These are phyloP conservation scores for Hydrolagus affinis DNA, from an alignment of 2,113 vertebrate species.

Conservation along the genomic window DNA sequence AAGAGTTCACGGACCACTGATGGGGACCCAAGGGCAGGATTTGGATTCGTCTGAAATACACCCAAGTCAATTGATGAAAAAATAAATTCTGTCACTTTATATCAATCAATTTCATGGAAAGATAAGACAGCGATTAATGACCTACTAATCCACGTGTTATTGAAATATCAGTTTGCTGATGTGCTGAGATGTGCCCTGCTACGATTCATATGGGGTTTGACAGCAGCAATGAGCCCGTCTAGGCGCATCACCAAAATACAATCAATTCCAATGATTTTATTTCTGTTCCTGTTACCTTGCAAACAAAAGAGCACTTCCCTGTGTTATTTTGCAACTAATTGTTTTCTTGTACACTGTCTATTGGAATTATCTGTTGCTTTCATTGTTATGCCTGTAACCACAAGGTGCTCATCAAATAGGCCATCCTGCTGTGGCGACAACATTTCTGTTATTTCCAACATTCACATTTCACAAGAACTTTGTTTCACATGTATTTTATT, in stretches of 20 bases:
- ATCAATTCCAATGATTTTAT: neutral
- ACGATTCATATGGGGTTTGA: too few relatives aligned
- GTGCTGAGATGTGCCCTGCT: neutral
- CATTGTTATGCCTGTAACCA: constrained; percentile 27
- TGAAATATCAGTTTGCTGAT: neutral
- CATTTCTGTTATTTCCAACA: neutral
- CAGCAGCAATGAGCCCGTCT: too few relatives aligned
- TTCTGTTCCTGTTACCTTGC: neutral
- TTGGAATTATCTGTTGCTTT: neutral
- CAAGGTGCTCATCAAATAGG: neutral
- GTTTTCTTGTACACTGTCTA: neutral
- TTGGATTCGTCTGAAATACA: neutral
- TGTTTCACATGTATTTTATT: neutral
- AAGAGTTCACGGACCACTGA: neutral
- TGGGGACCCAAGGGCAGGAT: neutral
- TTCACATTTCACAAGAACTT: neutral
- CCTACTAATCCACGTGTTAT: neutral
- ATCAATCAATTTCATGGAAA: neutral
- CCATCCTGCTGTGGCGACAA: neutral
- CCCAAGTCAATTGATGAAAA: neutral
- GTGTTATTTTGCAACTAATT: neutral
- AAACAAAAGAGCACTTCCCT: neutral
- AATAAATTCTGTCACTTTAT: neutral
- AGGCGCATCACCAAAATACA: neutral
- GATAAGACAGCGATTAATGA: neutral